Percentiles rank a stretch among this genome's conserved stretches.
Conservation (phyloP, 2,888 invertebrate species). For the Micoletzkya japonica region DNA sequence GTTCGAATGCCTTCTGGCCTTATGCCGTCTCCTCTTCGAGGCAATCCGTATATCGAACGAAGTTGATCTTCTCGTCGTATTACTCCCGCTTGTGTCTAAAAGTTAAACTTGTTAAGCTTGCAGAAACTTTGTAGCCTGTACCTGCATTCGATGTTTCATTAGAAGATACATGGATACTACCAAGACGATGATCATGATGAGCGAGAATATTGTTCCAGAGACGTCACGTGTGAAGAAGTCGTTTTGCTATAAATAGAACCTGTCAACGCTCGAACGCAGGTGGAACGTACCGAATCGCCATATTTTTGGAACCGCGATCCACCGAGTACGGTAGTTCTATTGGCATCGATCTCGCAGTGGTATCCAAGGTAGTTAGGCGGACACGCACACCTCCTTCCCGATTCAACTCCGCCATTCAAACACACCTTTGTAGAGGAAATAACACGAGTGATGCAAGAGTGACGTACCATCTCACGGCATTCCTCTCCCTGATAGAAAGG, state of each 20-base stretch:
- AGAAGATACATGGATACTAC: slow-evolving; percentile 61
- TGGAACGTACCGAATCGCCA: no score
- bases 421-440: slow-evolving; percentile 37
- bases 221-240: slow-evolving; percentile 61
- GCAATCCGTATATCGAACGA: slow-evolving; percentile 35
- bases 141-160: slow-evolving; percentile 63
- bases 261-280: neutral
- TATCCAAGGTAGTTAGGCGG: slow-evolving; percentile 58
- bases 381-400: slow-evolving; percentile 51
- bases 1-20: slow-evolving; percentile 31
- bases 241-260: slow-evolving; percentile 31
- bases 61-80: slow-evolving; percentile 40
- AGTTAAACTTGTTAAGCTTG: neutral
- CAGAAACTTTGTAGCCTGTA: slow-evolving; percentile 10
- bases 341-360: slow-evolving; percentile 61
- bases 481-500: slow-evolving; percentile 62
- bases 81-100: slow-evolving; percentile 9
- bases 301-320: slow-evolving; percentile 54
- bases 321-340: slow-evolving; percentile 43
- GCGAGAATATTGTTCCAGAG: slow-evolving; percentile 59
- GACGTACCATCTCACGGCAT: slow-evolving; percentile 51
- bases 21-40: slow-evolving; percentile 17
- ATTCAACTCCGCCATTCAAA: slow-evolving; percentile 55
- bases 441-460: neutral
- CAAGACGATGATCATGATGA: slow-evolving; percentile 60